Evolutionary conservation across 2,113 vertebrate genomes (phyloP), one percentile per base, ranked within the genome.

Genomic region (Vidua chalybeata): DNA sequence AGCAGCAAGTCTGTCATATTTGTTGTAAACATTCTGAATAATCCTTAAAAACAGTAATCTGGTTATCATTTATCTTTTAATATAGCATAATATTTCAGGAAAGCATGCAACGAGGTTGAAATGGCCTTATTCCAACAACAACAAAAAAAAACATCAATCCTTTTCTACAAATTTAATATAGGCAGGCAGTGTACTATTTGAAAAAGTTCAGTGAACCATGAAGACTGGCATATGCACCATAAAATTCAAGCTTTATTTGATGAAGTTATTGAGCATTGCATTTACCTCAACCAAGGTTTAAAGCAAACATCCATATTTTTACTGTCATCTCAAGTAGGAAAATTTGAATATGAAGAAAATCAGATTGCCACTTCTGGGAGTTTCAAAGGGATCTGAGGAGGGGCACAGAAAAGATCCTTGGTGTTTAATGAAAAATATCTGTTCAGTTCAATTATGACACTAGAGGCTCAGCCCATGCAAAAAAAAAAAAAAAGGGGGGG

Each of bases 151-250:
- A 97, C 97, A 98, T 98, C 97, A 97, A 98, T 98, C 95, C 84
- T 79, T 97, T 96, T 97, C 93, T 96, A 96, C 95, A 97, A 97
- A 98, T 97, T 95, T 98, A 96, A 97, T 98, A 96, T 91, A 97
- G 89, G 88, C 89, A 97, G 88, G 55, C 94, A 85, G 68, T 89
- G 91, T 95, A 93, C 92, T 93, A 80, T 97, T 97, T 97, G 94
- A 96, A 97, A 97, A 97, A 89, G 93, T 90, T 97, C 93, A 96
- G 87, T 95, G 97, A 97, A 97, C 96, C 96, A 86, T 96, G 96
- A 97, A 97, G 90, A 72, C 92, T 98, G 97, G 95, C 89, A 97
- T 98, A 98, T 97, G 88, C 94, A 95, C 94, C 92, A 91, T 93
- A 96, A 97, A 97, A 98, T 97, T 95, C 93, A 91, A 86, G 84